A percentile compares a stretch with the other conserved stretches of the same genome.
Conservation (phyloP, 2,113 vertebrate genomes). For the Labeo rohita region DNA sequence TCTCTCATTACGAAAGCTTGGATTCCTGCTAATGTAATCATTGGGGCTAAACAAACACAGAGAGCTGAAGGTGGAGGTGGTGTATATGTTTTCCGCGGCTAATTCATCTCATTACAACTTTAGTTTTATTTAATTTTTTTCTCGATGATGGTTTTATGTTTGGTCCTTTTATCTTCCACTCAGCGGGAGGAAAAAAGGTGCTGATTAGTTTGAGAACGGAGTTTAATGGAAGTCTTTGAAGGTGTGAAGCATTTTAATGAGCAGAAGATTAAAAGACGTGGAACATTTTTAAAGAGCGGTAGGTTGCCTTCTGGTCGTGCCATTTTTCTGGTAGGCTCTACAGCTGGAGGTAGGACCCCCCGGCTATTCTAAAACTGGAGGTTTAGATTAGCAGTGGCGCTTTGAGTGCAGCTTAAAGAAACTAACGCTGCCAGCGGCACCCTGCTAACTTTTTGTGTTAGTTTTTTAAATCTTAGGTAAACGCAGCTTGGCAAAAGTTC, state of each 20-base stretch:
- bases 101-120: slow-evolving; percentile 1
- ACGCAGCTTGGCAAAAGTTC: slow-evolving; percentile 19
- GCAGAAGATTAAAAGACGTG: slow-evolving; percentile 27
- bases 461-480: slow-evolving; percentile 28
- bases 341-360: slow-evolving; percentile 40
- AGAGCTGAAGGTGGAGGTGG: background rate
- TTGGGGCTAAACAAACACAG: slow-evolving; percentile 17
- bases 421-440: slow-evolving; percentile 13
- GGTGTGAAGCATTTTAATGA: slow-evolving; percentile 48
- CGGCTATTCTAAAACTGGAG: slow-evolving; percentile 32
- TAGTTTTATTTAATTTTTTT: background rate
- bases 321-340: background rate
- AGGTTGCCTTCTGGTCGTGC: slow-evolving; percentile 6
- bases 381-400: slow-evolving; percentile 4
- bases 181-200: background rate
- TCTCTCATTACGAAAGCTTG: background rate
- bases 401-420: slow-evolving; percentile 38
- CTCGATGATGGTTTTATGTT: slow-evolving; percentile 15
- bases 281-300: slow-evolving; percentile 15
- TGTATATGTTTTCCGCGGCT: background rate
- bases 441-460: slow-evolving; percentile 17
- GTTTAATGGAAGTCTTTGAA: slow-evolving; percentile 45
- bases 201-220: slow-evolving; percentile 37
- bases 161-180: slow-evolving; percentile 18
- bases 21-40: slow-evolving; percentile 19